Base-by-base conservation (phyloP, 64 coral and sea anemone species). In the Pocillopora verrucosa region DNA sequence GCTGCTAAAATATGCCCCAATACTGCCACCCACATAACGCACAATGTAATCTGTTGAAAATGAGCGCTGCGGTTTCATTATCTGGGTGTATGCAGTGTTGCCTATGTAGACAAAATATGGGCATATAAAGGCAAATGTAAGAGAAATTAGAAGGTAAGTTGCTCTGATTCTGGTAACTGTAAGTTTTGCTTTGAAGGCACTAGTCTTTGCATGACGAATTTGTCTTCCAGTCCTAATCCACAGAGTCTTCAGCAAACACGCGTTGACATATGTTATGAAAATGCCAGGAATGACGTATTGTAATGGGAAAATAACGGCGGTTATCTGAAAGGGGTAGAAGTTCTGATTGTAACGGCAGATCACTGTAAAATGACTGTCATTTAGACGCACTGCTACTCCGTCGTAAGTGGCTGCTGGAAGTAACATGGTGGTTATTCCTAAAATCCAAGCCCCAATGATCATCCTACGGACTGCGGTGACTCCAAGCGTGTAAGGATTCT, bases 81-180 rank as follows among this genome's bases (percentile, higher is more conserved):
- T 64, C 56, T 76, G 60, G 5, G n/a, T 89, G 60, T 75, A 73
- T 35, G 15, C 72, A 13, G 25, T 60, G 58, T 84, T 84, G 2
- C 81, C 58, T 34, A 86, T 20, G 57, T 74, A 91, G 2, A 85
- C 73, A 4, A 68, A 76, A 35, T 84, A 91, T 14, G 89, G 89
- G 17, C 76, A 25, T 11, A 91, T 76, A 56, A 91, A 85, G 77
- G 80, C 59, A 16, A 91, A 91, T 16, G 74, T 91, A 0, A 85
- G 69, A 4, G 65, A 34, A 36, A 78, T 19, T 13, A 91, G 82
- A 16, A 85, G 59, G 15, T 24, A 38, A 16, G 80, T 91, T 16
- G 72, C 89, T 9, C 38, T 75, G 7, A 91, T 76, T 26, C 69
- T 75, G 34, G n/a, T 76, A 11, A 58, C 34, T 19, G 12, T 60